phyloP scores from a whole-genome alignment of 2,888 invertebrate species.

The Campopleginae sp. region DNA sequence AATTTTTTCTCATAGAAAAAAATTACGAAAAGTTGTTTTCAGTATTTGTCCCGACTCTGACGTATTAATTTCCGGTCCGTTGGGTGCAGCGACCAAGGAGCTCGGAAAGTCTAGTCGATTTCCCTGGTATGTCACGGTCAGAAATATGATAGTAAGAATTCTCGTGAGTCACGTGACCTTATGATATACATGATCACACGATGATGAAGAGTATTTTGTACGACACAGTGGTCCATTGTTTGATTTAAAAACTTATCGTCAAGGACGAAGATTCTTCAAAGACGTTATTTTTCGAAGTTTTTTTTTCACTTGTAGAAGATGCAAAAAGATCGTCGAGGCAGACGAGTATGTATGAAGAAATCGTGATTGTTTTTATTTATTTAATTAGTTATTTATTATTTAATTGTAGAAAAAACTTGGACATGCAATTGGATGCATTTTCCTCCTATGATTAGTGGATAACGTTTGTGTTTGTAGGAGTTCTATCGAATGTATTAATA shows the following conservation, averaged over 20 bases:
- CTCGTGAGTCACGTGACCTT: conserved; percentile 12
- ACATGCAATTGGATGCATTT: background rate
- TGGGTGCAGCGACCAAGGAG: background rate
- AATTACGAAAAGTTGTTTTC: background rate
- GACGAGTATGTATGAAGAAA: background rate
- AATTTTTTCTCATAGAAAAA: background rate
- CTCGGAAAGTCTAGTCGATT: background rate
- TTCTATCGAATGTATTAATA: background rate
- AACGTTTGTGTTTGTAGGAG: background rate
- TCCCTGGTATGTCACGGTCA: conserved; percentile 22
- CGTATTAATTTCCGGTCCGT: background rate
- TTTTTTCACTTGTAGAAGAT: background rate
- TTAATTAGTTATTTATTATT: no score
- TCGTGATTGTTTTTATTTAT: background rate
- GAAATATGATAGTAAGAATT: conserved; percentile 25
- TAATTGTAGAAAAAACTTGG: background rate
- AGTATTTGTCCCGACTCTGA: background rate
- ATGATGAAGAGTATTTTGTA: conserved; percentile 40
- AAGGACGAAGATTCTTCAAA: background rate
- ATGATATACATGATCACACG: background rate
- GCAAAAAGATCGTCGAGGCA: background rate
- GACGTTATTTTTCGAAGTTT: background rate
- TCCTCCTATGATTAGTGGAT: background rate
- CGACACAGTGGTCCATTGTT: conserved; percentile 58
- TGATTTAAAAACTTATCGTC: conserved; percentile 6